Base-by-base conservation (phyloP, 2,797 vertebrate genomes). In the Cephalopachus bancanus region DNA sequence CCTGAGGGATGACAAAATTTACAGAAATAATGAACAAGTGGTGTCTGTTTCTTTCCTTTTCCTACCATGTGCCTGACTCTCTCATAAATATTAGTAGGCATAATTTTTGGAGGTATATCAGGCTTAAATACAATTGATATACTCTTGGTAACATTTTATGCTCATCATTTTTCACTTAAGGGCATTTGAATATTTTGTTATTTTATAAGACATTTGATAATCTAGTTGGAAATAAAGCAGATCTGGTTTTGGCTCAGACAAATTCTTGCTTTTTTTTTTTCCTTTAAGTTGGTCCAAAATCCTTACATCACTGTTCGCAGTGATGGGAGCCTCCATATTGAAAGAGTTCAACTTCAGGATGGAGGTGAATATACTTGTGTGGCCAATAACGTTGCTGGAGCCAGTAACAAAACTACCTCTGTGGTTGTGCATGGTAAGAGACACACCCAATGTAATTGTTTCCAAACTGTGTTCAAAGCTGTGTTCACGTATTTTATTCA, bases 291-390 rank as follows among this genome's bases (percentile, higher is more conserved):
- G 98, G 98, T 98, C 75, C 99, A 99, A 83, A 99, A 98, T 94
- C 99, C 99, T 16, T 99, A 99, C 28, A 49, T 99, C 93, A 99
- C 98, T 0, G 97, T 99, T 79, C 99, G 99, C 89, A 99, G 98
- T 11, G 99, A 99, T 1, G 99, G 99, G 37, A 99, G 99, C 97
- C 99, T 99, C 94, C 99, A 99, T 80, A 99, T 99, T 24, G 99
- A 99, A 96, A 98, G 99, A 89, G 98, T 99, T 51, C 98, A 98
- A 28, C 98, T 99, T 97, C 99, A 99, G 67, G 99, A 99, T 2
- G 98, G 97, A 0, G 99, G 99, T 0, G 98, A 99, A 49, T 99
- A 99, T 93, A 99, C 99, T 94, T 99, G 99, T 96, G 98, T 99
- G 98, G 99, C 99, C 83, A 99, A 99, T 97, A 99, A 99, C 0